Evolutionary conservation across 2,113 vertebrate genomes (phyloP), one percentile per base, ranked within the genome.

Genomic region (Semnornis frantzii): DNA sequence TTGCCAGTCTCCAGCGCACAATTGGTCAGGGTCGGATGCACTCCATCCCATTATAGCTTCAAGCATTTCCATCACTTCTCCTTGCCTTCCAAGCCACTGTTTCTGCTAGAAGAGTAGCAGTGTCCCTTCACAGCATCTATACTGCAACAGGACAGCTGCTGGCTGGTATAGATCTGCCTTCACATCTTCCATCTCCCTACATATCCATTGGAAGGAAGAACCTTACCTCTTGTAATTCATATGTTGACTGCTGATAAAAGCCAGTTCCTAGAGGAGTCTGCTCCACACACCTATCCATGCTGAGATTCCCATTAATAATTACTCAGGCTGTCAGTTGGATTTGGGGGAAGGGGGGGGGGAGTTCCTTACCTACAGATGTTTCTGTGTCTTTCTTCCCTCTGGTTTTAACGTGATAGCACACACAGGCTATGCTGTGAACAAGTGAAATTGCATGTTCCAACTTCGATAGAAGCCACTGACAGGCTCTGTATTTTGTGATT

Each of bases 401-500:
- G 37, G 25, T 91, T 92, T 92, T 80, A 87, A 92, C 0, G 5
- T 87, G 82, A 70, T 66, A 76, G 60, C 68, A 39, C 75, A 76
- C 48, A 60, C 52, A 77, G 87, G 46, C 31, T 91, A 68, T 68
- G 52, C 69, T 74, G 48, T 77, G 87, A 96, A 89, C 92, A 95
- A 96, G 60, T 55, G 23, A 87, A 91, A 87, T 6, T 48, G 19
- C 57, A 64, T 83, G 75, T 93, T 95, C 74, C 74, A 5, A 77
- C 60, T 87, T 91, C 3, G 7, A 21, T 34, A 86, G 82, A 85
- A 96, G 44, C 64, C 46, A 70, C 68, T 82, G 89, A 77, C 92
- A 89, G 60, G 30, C 34, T 89, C 52, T 73, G 5, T 76, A 82
- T 80, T 91, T 94, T 85, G 82, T 68, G 52, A 93, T 85, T 80